Evolutionary conservation across 2,888 invertebrate species (phyloP).

Genomic region (Aspidiotus destructor): DNA sequence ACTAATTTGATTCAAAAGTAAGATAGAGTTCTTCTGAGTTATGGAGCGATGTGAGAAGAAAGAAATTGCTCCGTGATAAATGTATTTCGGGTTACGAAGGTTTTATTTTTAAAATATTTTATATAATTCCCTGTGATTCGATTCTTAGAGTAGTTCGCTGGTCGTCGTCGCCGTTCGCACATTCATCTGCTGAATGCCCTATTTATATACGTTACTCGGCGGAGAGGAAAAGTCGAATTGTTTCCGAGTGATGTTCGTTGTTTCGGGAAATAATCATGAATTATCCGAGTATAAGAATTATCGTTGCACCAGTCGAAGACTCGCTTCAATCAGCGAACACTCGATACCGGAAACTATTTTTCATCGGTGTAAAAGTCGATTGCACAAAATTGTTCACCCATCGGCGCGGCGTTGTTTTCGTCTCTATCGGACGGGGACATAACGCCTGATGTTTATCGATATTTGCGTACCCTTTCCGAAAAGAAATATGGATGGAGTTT

Average conservation of each 20-base stretch:
- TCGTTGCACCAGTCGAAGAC: not conserved
- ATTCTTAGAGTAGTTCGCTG: not conserved
- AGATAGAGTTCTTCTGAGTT: conserved; percentile 27
- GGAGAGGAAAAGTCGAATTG: not conserved
- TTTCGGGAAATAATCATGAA: not conserved
- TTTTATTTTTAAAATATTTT: conserved; percentile 29
- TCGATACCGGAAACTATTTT: not conserved
- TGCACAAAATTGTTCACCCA: too few relatives aligned
- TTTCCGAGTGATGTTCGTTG: not conserved
- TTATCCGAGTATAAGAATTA: not conserved
- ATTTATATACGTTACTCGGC: not conserved
- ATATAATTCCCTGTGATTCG: conserved; percentile 25
- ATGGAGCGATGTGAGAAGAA: conserved; percentile 24
- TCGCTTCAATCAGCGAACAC: not conserved
- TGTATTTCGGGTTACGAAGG: conserved; percentile 21
- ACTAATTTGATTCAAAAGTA: conserved; percentile 22
- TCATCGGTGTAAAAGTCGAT: not conserved
- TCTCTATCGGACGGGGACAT: too few relatives aligned
- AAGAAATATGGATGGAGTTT: too few relatives aligned
- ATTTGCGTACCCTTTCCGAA: too few relatives aligned
- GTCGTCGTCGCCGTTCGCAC: not conserved
- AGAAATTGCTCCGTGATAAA: conserved; percentile 25
- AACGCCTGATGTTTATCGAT: too few relatives aligned
- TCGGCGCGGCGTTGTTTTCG: too few relatives aligned
- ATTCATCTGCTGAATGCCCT: not conserved